Percentiles rank a stretch among this genome's conserved stretches.
These are phyloP conservation scores for Ennomos fuscantarius DNA, from an alignment of 2,888 invertebrate species.

Conservation along the genomic window DNA sequence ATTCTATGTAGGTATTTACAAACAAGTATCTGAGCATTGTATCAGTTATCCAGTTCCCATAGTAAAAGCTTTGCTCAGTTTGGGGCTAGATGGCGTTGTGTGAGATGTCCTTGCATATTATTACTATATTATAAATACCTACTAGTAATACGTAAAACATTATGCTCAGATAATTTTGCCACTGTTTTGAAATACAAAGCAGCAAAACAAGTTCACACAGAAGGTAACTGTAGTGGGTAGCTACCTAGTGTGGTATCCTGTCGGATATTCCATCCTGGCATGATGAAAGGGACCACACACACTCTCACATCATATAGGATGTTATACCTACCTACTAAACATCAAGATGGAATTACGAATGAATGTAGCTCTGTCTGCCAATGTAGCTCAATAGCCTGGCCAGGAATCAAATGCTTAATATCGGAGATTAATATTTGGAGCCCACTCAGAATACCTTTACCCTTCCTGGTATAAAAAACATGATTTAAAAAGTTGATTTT, in stretches of 20 bases:
- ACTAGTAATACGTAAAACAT: too few relatives aligned
- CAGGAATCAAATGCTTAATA: constrained; percentile 26
- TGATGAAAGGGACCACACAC: background rate
- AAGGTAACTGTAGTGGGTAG: too few relatives aligned
- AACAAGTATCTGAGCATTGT: too few relatives aligned
- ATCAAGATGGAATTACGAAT: constrained; percentile 31
- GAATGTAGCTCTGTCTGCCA: constrained; percentile 32
- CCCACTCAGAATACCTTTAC: constrained; percentile 9
- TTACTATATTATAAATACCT: too few relatives aligned
- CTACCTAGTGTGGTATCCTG: background rate
- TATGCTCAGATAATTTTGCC: too few relatives aligned
- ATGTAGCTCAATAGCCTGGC: constrained; percentile 24
- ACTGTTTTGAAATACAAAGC: background rate
- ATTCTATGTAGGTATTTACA: too few relatives aligned
- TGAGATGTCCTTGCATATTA: too few relatives aligned
- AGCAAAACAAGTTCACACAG: background rate
- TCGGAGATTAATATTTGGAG: constrained; percentile 31
- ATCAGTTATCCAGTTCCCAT: too few relatives aligned
- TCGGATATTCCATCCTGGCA: background rate
- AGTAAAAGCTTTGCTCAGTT: too few relatives aligned
- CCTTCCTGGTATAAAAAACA: too few relatives aligned
- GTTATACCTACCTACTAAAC: background rate
- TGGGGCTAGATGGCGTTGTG: too few relatives aligned
- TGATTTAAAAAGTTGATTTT: too few relatives aligned
- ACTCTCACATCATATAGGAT: background rate